Evolutionary conservation across 35 echinoderm and acorn worm genomes (phyloP).

Genomic region (Apostichopus californicus): DNA sequence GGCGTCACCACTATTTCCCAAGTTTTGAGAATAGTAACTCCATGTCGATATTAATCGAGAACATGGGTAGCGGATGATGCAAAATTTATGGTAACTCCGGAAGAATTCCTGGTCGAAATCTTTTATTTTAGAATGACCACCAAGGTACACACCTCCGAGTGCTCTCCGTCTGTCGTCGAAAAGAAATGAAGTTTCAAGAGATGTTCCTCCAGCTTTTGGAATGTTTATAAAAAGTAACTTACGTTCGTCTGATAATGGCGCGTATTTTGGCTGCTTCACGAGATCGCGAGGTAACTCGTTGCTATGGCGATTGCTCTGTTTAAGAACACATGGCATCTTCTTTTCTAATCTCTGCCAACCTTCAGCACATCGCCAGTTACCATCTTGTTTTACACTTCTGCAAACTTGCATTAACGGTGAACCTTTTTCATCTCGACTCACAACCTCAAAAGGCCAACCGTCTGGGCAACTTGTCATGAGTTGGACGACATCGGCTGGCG

Average conservation of each 20-base stretch:
- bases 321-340: background rate
- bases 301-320: background rate
- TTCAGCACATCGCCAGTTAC: too few relatives aligned
- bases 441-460: conserved; percentile 6
- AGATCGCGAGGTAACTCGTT: too few relatives aligned
- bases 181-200: too few relatives aligned
- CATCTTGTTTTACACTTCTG: background rate
- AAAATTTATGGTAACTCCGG: background rate
- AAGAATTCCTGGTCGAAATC: conserved; percentile 16
- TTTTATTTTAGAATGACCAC: conserved; percentile 14
- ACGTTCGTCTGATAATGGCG: background rate
- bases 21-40: too few relatives aligned
- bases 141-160: background rate
- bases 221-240: too few relatives aligned
- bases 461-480: background rate
- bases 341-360: background rate
- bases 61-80: conserved; percentile 26
- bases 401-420: background rate
- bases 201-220: background rate
- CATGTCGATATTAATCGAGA: too few relatives aligned
- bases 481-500: too few relatives aligned
- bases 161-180: background rate
- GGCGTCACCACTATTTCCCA: too few relatives aligned
- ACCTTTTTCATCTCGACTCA: background rate
- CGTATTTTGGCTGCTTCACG: background rate